phyloP scores from a whole-genome alignment of 2,797 vertebrate species.

The Helicolenus hilgendorfi region DNA sequence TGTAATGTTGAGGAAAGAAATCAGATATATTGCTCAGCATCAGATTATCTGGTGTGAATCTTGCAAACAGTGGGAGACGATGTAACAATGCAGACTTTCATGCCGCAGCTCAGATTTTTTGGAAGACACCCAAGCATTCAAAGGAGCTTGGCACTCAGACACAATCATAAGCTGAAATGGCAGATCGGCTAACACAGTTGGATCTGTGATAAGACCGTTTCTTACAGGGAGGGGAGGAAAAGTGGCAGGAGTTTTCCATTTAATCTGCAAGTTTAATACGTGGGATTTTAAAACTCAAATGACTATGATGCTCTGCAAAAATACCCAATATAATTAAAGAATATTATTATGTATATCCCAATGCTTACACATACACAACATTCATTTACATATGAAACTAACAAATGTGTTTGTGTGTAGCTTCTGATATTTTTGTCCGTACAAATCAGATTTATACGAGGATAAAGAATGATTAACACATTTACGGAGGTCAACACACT shows the following conservation, averaged over 20 bases:
- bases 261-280: neutral
- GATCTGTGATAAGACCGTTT: slow-evolving; percentile 54
- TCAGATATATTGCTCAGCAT: neutral
- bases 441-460: neutral
- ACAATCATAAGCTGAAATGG: slow-evolving; percentile 48
- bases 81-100: slow-evolving; percentile 68
- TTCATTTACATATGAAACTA: neutral
- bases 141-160: slow-evolving; percentile 52
- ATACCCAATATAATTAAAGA: neutral
- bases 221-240: slow-evolving; percentile 1
- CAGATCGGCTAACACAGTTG: slow-evolving; percentile 30
- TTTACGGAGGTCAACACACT: neutral
- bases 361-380: neutral
- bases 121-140: slow-evolving; percentile 68
- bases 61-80: slow-evolving; percentile 1
- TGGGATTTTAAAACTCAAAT: neutral
- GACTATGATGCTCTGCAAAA: neutral
- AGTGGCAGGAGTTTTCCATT: slow-evolving; percentile 37
- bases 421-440: neutral
- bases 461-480: neutral
- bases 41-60: neutral
- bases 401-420: neutral
- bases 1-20: neutral
- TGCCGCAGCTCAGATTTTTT: slow-evolving; percentile 38
- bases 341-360: neutral